Base-by-base conservation (phyloP, 2,797 vertebrate genomes). In the Distichodus sexfasciatus region DNA sequence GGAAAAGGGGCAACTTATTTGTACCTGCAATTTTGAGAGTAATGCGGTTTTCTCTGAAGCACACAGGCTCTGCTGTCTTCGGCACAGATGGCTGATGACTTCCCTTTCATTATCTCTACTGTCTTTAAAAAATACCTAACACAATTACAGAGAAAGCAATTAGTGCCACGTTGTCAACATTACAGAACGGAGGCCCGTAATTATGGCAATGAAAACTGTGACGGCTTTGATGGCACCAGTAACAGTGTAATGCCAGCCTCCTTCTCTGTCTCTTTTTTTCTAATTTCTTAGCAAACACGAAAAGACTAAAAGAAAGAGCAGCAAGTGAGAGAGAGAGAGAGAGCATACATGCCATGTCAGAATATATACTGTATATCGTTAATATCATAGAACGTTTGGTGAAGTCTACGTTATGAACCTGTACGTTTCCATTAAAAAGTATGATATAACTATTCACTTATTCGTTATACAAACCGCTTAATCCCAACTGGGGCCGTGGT, bases 131-230 rank as follows among this genome's bases (percentile, higher is more conserved):
- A 83, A 87, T 73, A 76, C 59, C 38, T 86, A 85, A 86, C 77
- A 72, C 84, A 85, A 84, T 89, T 82, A 86, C 81, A 81, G 76
- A 69, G 78, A 85, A 83, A 80, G 84, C 82, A 85, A 90, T 90
- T 85, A 88, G 82, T 79, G 74, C 70, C 82, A 67, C 43, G 15
- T 84, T 86, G 82, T 84, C 81, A 81, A 78, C 71, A 83, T 83
- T 79, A 84, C 73, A 82, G 79, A 89, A 81, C 78, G 14, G 76
- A 84, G 83, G 75, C 72, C 66, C 78, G 80, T 89, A 87, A 91
- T 90, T 88, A 89, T 53, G 38, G 71, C 78, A 71, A 82, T 77
- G 81, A 84, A 83, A 81, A 85, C 82, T 82, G 80, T 80, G 82
- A 84, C 46, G 46, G 76, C 72, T 79, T 51, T 63, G 75, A 82